Conservation (phyloP, 2,888 invertebrate species). For the Athalia cordata region DNA sequence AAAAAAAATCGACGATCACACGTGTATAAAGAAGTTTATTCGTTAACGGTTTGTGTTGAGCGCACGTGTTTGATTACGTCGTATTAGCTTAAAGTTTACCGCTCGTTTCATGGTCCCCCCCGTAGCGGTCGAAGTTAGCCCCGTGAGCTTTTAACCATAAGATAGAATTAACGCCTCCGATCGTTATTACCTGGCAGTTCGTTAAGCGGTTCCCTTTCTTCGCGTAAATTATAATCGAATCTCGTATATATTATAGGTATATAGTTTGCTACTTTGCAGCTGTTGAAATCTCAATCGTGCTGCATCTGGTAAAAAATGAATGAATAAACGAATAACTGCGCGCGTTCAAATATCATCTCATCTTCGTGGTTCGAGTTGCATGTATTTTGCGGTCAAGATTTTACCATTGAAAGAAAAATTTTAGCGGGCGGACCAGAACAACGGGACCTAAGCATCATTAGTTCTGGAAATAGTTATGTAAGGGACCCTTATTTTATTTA, state of each 20-base stretch:
- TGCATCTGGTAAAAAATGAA: conserved; percentile 22
- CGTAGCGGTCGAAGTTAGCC: conserved; percentile 4
- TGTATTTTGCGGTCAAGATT: too few species aligned
- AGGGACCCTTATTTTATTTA: too few species aligned
- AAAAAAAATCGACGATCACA: conserved; percentile 22
- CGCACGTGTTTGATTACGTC: conserved; percentile 28
- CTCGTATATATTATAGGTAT: background rate
- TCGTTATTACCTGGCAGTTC: conserved; percentile 25
- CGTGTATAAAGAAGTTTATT: background rate
- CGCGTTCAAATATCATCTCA: background rate
- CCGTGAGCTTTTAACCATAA: conserved; percentile 22
- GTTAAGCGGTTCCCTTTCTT: background rate
- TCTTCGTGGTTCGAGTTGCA: too few species aligned
- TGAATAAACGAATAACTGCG: background rate
- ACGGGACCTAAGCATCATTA: conserved; percentile 61
- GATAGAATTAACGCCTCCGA: conserved; percentile 36
- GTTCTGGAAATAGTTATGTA: conserved; percentile 60
- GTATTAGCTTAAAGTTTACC: conserved; percentile 28
- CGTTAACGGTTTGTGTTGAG: conserved; percentile 34
- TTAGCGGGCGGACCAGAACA: conserved; percentile 52
- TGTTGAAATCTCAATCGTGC: conserved; percentile 38
- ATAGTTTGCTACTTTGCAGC: background rate
- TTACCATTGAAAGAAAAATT: conserved; percentile 2
- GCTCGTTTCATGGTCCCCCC: conserved; percentile 32
- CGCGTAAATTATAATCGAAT: background rate